Evolutionary conservation across 2,113 vertebrate species (phyloP).

Genomic region (Dolichallabes microphthalmus): DNA sequence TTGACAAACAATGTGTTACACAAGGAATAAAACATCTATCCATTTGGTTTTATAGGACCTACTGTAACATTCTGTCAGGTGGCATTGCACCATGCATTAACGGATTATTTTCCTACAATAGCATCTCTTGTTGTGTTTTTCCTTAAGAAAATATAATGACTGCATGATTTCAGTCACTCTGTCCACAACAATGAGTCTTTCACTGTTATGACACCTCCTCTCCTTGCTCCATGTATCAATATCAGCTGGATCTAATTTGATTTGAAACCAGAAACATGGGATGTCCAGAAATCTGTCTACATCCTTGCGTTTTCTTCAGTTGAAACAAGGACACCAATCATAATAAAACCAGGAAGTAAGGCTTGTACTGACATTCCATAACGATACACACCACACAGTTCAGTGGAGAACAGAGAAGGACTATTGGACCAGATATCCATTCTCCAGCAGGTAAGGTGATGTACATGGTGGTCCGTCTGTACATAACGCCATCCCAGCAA

Average conservation of each 20-base stretch:
- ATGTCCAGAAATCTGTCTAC: neutral
- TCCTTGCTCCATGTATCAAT: too few species aligned
- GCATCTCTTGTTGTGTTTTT: neutral
- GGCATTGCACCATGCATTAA: neutral
- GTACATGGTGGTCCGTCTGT: neutral
- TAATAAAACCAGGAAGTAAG: neutral
- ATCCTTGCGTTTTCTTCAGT: neutral
- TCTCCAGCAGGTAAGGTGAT: neutral
- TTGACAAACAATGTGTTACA: neutral
- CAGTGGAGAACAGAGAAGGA: too few species aligned
- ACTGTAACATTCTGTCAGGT: neutral
- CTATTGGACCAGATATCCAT: neutral
- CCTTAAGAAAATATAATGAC: neutral
- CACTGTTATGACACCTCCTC: neutral
- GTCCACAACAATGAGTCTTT: neutral
- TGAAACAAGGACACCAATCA: neutral
- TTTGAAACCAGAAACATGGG: neutral
- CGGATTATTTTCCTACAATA: neutral
- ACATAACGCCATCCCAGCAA: conserved; percentile 62
- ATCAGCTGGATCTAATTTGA: neutral
- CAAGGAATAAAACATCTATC: neutral
- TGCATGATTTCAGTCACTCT: neutral
- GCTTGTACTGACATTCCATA: neutral
- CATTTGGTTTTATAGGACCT: neutral
- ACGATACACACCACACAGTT: neutral